phyloP scores from a whole-genome alignment of 2,888 invertebrate genomes.

The Stenchaetothrips biformis region DNA sequence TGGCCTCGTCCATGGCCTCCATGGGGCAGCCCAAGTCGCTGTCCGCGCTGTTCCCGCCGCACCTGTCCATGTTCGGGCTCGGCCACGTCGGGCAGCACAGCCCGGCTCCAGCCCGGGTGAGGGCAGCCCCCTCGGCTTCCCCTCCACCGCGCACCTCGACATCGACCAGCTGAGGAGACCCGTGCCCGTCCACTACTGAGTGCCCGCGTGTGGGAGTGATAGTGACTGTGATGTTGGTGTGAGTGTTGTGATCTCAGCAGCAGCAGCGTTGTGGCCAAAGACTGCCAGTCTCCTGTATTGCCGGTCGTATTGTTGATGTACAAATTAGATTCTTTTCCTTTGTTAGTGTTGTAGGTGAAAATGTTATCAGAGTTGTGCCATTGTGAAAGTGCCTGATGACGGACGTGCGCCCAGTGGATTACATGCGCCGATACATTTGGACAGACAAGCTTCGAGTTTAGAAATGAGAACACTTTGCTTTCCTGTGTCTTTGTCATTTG shows the following conservation, averaged over 20 bases:
- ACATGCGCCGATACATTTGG: no score
- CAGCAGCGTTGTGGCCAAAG: neutral
- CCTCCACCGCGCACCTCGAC: slow-evolving; percentile 37
- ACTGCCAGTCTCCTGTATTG: neutral
- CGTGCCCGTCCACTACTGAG: slow-evolving; percentile 66
- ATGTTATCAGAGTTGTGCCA: neutral
- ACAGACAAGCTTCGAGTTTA: neutral
- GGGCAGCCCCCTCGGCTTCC: slow-evolving; percentile 35
- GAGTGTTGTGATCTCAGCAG: neutral
- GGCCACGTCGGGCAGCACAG: slow-evolving; percentile 47
- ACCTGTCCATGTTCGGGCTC: slow-evolving; percentile 44
- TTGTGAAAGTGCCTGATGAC: neutral
- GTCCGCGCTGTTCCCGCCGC: slow-evolving; percentile 51
- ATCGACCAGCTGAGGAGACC: slow-evolving; percentile 58
- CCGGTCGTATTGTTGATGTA: neutral
- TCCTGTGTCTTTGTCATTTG: neutral
- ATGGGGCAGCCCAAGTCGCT: slow-evolving; percentile 46
- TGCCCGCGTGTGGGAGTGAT: slow-evolving; percentile 34
- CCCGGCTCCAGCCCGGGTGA: slow-evolving; percentile 45
- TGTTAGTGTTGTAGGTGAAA: neutral
- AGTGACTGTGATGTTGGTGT: slow-evolving; percentile 9
- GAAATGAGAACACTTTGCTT: neutral
- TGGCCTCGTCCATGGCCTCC: slow-evolving; percentile 33
- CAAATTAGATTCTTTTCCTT: neutral
- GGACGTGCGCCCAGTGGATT: no score